These are phyloP conservation scores for Achlya flavicornis DNA, from an alignment of 2,888 invertebrate genomes.

Conservation along the genomic window DNA sequence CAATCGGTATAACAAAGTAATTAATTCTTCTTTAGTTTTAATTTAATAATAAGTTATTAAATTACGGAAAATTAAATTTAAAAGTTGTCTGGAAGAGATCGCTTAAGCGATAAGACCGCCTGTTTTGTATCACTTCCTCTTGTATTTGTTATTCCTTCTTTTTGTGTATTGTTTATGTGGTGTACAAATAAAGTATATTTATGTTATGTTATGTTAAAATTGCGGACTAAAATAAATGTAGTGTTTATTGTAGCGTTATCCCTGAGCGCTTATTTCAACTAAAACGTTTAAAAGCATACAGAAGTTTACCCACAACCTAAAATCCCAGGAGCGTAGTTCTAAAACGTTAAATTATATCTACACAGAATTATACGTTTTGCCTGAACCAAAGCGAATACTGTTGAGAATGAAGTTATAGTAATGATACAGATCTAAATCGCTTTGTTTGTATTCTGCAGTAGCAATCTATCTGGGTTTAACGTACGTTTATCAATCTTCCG, in stretches of 20 bases:
- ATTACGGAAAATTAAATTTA: too few species aligned
- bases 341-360: slow-evolving; percentile 6
- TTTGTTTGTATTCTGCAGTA: slow-evolving; percentile 47
- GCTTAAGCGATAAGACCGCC: too few species aligned
- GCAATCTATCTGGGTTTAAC: slow-evolving; percentile 45
- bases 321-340: slow-evolving; percentile 4
- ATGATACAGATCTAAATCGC: slow-evolving; percentile 45
- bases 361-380: slow-evolving; percentile 4
- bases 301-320: slow-evolving; percentile 3
- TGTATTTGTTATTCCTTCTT: too few species aligned
- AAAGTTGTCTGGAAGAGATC: too few species aligned
- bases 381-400: background rate
- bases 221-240: background rate
- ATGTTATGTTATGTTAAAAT: too few species aligned
- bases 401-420: slow-evolving; percentile 39
- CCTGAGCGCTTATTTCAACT: background rate
- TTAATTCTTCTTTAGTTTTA: too few species aligned
- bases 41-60: too few species aligned
- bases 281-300: background rate
- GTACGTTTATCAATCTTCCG: slow-evolving; percentile 62
- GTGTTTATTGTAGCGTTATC: slow-evolving; percentile 1
- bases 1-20: too few species aligned
- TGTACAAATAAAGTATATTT: too few species aligned
- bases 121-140: too few species aligned
- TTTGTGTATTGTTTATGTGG: too few species aligned